phyloP scores from a whole-genome alignment of 2,113 vertebrate genomes.

The Cheilinus undulatus region DNA sequence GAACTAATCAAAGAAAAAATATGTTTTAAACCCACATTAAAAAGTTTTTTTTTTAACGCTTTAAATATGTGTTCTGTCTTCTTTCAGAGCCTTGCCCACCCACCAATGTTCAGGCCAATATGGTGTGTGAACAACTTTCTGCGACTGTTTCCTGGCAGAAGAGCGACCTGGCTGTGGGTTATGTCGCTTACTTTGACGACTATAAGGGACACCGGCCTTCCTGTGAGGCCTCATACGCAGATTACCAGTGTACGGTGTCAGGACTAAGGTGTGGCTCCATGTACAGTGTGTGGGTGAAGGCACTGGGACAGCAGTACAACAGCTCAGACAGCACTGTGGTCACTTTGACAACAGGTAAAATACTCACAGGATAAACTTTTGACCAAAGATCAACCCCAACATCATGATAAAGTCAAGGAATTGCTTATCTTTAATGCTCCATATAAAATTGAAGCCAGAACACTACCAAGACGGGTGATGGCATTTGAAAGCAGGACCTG shows the following conservation, averaged over 20 bases:
- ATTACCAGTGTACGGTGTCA: conserved; percentile 55
- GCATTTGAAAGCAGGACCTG: no score
- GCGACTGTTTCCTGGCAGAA: conserved; percentile 74
- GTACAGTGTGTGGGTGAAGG: conserved; percentile 71
- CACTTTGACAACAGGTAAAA: conserved; percentile 71
- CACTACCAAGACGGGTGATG: no score
- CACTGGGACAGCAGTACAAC: conserved; percentile 66
- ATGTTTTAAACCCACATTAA: background rate
- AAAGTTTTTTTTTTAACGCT: background rate
- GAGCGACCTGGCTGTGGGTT: conserved; percentile 65
- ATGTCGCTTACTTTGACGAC: conserved; percentile 60
- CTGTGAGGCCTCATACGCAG: conserved; percentile 41
- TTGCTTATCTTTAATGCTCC: no score
- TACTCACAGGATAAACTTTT: background rate
- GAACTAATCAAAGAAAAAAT: background rate
- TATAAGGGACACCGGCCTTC: conserved; percentile 35
- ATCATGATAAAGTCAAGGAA: no score
- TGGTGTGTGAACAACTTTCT: conserved; percentile 58
- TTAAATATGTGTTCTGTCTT: background rate
- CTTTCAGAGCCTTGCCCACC: conserved; percentile 77
- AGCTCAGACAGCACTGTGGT: conserved; percentile 70
- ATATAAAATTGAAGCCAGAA: no score
- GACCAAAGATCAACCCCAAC: no score
- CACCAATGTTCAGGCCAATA: conserved; percentile 51
- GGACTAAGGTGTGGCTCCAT: conserved; percentile 71